phyloP scores from a whole-genome alignment of 30 jellyfish, hydroid and myxozoan species.

The Nemopilema nomurai region DNA sequence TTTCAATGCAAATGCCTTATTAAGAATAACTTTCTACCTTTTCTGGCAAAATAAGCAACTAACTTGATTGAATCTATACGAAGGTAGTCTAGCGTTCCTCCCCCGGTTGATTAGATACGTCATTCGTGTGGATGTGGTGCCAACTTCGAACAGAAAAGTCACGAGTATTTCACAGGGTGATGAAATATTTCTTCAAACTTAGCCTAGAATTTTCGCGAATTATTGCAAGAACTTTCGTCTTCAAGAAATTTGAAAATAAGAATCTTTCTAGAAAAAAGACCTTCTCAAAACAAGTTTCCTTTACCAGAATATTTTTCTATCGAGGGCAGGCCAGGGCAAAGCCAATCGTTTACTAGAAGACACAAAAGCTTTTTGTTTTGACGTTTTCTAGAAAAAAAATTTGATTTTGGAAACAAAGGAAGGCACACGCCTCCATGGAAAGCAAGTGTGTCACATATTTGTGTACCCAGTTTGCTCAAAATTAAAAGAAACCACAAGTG shows the following conservation, averaged over 20 bases:
- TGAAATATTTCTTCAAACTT: background rate
- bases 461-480: no score
- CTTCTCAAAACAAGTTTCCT: background rate
- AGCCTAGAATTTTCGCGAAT: no score
- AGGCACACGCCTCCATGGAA: background rate
- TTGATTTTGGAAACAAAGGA: background rate
- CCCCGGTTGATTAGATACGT: conserved; percentile 12
- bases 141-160: conserved; percentile 18
- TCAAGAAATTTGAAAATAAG: no score
- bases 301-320: background rate
- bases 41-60: background rate
- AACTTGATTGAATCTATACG: background rate
- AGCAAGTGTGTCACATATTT: background rate
- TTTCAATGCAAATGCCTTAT: background rate
- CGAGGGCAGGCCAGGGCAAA: background rate
- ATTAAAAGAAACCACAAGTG: no score
- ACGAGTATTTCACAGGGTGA: conserved; percentile 38
- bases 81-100: background rate
- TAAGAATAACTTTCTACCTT: background rate
- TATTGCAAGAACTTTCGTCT: no score
- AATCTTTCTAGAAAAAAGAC: no score
- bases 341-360: background rate
- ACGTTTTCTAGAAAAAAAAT: background rate
- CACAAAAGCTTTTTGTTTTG: no score
- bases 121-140: conserved; percentile 45